Evolutionary conservation across 2,797 vertebrate genomes (phyloP), one percentile per base, ranked within the genome.

Genomic region (Helostoma temminkii): DNA sequence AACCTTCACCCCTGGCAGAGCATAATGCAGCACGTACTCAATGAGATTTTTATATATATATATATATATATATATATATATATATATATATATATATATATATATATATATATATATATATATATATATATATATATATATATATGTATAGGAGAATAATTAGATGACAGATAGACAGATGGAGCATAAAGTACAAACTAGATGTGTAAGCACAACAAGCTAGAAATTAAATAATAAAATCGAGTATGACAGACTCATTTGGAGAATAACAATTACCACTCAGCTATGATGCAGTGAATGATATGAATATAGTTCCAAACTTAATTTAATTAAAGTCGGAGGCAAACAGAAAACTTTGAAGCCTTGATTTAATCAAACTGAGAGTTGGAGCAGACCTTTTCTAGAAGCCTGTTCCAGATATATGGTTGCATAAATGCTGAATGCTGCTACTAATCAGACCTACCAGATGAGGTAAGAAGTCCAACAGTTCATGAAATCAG

Each of bases 151-250:
- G n/a, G n/a, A n/a, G n/a, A n/a, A 19, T 19, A 12, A 41, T 25
- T 3, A 39, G 9, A 41, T 41, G 46, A 54, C n/a, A n/a, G n/a
- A 54, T 34, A 34, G 28, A 52, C 6, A 43, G n/a, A 43, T 43
- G n/a, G 24, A 24, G 24, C 21, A 30, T 53, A 6, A 57, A 65
- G 60, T 21, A 64, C 9, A 30, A 39, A 53, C 18, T 24, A 34
- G 6, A 39, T 28, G 25, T 7, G n/a, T 15, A n/a, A 11, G 18
- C 11, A 41, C 28, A 15, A n/a, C 6, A 53, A 49, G 10, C n/a
- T 5, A 37, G 14, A 5, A 14, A 15, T 37, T 5, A 21, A 53
- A 34, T 15, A 22, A 32, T 14, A 53, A 30, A 52, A 19, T 6
- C 19, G 4, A 52, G 2, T 4, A 30, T 21, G 14, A 34, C 5